These are phyloP conservation scores for Apus apus DNA, from an alignment of 2,113 vertebrate genomes.

Conservation along the genomic window DNA sequence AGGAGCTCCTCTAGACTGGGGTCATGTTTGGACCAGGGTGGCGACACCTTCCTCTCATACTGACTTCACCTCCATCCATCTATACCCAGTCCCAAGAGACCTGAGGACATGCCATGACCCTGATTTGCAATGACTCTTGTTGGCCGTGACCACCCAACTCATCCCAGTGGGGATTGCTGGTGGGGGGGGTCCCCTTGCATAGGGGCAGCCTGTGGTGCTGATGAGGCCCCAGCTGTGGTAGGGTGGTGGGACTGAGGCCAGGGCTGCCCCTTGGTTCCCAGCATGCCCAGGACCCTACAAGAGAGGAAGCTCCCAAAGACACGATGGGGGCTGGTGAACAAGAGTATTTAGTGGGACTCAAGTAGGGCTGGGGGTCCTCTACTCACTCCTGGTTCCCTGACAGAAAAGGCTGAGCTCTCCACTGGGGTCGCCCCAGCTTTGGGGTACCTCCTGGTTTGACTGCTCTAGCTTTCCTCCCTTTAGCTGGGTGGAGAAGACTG, in stretches of 20 bases:
- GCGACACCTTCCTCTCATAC: not conserved
- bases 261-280: not conserved
- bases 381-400: rapidly evolving
- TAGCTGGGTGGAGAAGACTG: not conserved
- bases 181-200: no score
- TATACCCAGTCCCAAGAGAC: not conserved
- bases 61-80: not conserved
- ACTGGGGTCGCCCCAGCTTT: not conserved
- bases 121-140: rapidly evolving
- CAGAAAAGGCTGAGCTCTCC: not conserved
- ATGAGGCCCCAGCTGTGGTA: not conserved
- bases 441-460: not conserved
- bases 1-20: not conserved
- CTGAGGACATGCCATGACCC: not conserved
- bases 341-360: not conserved
- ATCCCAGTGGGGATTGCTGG: not conserved
- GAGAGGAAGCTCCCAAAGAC: not conserved
- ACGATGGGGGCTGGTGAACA: not conserved
- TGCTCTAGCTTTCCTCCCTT: not conserved
- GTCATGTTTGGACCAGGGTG: rapidly evolving
- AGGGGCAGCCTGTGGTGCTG: not conserved
- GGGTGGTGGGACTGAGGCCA: not conserved
- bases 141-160: not conserved
- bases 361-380: not conserved
- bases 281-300: not conserved